Evolutionary conservation across 2,113 vertebrate genomes (phyloP), one percentile per base, ranked within the genome.

Genomic region (Barbus barbus): DNA sequence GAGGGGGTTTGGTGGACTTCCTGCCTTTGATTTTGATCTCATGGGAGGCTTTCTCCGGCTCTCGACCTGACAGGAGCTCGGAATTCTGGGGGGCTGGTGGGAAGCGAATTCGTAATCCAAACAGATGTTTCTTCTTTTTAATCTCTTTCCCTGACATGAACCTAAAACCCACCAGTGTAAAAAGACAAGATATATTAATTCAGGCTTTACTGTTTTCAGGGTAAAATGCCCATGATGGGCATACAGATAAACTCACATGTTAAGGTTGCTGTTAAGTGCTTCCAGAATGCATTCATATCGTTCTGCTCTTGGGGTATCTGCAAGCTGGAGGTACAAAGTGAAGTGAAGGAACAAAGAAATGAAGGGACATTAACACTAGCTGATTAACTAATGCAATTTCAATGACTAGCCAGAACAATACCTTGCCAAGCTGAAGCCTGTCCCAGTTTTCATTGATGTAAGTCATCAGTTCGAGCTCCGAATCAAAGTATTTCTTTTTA

Each of bases 401-500:
- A 63, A 65, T 8, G 4, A 48, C 69, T 22, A 12, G 20, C 13
- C 48, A 14, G 16, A 67, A 7, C 90, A 90, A 89, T 92, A 97
- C 98, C 94, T 98, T 96, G 80, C 96, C 96, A 85, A 97, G 95
- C 92, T 99, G 97, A 82, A 99, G 94, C 89, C 96, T 94, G 88
- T 98, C 96, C 98, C 98, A 99, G 93, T 98, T 98, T 87, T 98
- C 95, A 90, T 98, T 99, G 92, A 99, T 97, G 86, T 97, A 99
- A 85, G 95, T 92, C 96, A 99, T 98, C 86, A 99, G 95, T 90
- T 98, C 96, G 94, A 97, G 95, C 92, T 98, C 97, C 0, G 96
- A 99, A 93, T 99, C 98, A 93, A 99, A 99, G 84, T 99, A 99
- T 94, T 98, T 99, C 94, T 99, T 99, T 94, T 99, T 99, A 93